Base-by-base conservation (phyloP, 2,113 vertebrate genomes). In the Antidorcas marsupialis region DNA sequence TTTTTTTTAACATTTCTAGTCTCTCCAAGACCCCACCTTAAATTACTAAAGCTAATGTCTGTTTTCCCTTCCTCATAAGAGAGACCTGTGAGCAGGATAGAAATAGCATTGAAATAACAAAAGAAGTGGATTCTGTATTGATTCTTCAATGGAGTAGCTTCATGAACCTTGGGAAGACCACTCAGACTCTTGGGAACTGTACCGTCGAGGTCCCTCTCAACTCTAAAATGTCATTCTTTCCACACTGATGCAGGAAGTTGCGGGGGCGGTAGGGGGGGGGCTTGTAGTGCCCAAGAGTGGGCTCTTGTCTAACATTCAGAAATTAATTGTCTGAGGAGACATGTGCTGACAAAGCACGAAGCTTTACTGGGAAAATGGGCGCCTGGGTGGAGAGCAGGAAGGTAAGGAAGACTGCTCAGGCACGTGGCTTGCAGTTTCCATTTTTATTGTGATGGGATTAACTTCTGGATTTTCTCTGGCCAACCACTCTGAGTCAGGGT, bases 1-100 rank as follows among this genome's bases (percentile, higher is more conserved):
- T 87, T 76, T 83, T 74, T 60, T 90, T 60, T 90, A 88, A 74
- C 45, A 82, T 96, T 81, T 92, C 81, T 89, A 52, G 27, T 45
- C 21, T 64, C 76, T 64, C 76, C 25, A 79, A 88, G 59, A 36
- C 64, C 43, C 62, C 21, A 36, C 30, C 86, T 95, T 90, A 87
- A 84, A 82, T 84, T 62, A 5, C 36, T 67, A 79, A 28, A 47
- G 21, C 60, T 74, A 71, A 94, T 45, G 62, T 71, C 71, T 79
- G 67, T 83, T 87, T 92, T 93, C 78, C 59, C 52, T 88, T 92
- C 27, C 57, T 89, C 55, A 28, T 82, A 55, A 87, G 47, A n/a
- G n/a, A 55, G 13, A 82, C 28, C 83, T 86, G 36, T 91, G 59
- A 82, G 5, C 87, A 7, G 39, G 13, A 21, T 79, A 15, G 78